Percentiles rank a stretch among this genome's conserved stretches.
These are phyloP conservation scores for Pseudocheirus occidentalis DNA, from an alignment of 2,797 vertebrate species.

Conservation along the genomic window DNA sequence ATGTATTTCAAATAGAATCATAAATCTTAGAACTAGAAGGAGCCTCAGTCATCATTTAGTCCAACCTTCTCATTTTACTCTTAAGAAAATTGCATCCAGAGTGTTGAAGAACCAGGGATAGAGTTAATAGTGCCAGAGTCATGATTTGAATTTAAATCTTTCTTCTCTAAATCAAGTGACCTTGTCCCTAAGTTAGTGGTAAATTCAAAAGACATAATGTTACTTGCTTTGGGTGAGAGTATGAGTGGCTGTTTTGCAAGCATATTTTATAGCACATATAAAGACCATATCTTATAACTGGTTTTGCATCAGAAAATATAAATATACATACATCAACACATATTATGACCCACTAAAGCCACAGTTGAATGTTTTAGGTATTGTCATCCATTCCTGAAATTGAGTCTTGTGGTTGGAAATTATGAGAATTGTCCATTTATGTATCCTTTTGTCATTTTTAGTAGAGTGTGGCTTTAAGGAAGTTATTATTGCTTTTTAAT, in stretches of 20 bases:
- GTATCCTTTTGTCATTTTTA: not conserved
- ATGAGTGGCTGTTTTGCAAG: not conserved
- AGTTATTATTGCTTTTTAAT: not conserved
- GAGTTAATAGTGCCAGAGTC: not conserved
- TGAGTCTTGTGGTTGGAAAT: not conserved
- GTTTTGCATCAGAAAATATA: not conserved
- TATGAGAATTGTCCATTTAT: not conserved
- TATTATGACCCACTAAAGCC: not conserved
- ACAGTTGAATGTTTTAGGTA: not conserved
- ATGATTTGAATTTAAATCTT: not conserved
- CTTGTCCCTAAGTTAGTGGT: not conserved
- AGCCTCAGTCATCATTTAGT: not conserved
- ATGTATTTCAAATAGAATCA: not conserved
- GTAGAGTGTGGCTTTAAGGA: not conserved
- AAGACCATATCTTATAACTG: not conserved
- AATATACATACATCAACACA: not conserved
- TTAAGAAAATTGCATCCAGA: not conserved
- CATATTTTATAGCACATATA: not conserved
- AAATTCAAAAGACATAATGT: not conserved
- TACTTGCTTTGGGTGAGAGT: not conserved
- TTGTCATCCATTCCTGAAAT: not conserved
- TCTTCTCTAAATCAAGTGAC: not conserved
- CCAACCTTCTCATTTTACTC: not conserved
- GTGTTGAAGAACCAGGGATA: not conserved
- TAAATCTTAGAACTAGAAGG: not conserved